These are phyloP conservation scores for Eueremaeus valkanovi DNA, from an alignment of 2,888 invertebrate genomes.

Conservation along the genomic window DNA sequence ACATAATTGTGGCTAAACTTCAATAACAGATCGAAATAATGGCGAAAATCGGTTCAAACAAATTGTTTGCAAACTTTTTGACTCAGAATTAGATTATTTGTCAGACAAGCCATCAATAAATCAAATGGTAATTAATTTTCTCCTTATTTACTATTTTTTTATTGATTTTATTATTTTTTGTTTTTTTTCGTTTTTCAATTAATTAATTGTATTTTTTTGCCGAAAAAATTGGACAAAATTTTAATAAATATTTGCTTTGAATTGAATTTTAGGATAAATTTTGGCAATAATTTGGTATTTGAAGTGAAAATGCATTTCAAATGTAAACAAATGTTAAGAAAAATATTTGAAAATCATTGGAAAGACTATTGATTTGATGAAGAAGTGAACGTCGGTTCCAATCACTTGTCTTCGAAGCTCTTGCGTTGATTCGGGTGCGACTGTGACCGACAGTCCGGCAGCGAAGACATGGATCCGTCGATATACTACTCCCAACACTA, in stretches of 20 bases:
- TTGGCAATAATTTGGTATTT: not conserved
- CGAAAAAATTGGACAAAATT: no score
- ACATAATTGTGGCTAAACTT: not conserved
- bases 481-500: conserved; percentile 22
- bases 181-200: not conserved
- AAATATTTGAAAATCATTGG: not conserved
- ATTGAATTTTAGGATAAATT: not conserved
- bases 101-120: not conserved
- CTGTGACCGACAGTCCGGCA: not conserved
- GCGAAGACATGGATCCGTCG: conserved; percentile 24
- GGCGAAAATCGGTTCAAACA: not conserved
- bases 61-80: conserved; percentile 3
- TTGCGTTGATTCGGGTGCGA: not conserved
- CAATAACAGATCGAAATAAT: no score
- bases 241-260: not conserved
- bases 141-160: not conserved
- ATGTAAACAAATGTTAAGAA: conserved; percentile 22
- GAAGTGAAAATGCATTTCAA: not conserved
- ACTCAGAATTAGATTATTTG: not conserved
- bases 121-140: conserved; percentile 18
- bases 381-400: not conserved
- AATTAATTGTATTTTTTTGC: not conserved
- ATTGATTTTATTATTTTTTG: not conserved
- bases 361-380: not conserved
- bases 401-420: not conserved